Conservation (phyloP, 2,797 vertebrate genomes). For the Coregonus ussuriensis region DNA sequence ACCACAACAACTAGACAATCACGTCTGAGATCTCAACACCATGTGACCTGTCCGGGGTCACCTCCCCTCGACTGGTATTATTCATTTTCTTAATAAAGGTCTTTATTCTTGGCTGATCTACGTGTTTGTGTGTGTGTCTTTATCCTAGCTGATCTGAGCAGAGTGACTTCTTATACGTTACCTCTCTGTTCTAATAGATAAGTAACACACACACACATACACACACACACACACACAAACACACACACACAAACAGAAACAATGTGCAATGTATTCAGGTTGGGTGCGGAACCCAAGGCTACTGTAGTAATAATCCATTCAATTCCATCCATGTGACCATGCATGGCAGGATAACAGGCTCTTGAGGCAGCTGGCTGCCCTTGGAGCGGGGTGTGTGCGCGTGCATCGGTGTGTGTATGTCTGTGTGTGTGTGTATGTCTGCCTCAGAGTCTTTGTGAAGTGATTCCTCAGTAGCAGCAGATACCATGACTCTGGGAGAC, state of each 20-base stretch:
- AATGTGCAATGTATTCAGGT: too few relatives aligned
- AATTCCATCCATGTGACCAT: conserved; percentile 50
- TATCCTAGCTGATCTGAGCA: conserved; percentile 35
- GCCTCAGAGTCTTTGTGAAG: conserved; percentile 14
- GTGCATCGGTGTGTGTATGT: conserved; percentile 5
- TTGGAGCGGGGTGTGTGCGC: conserved; percentile 47
- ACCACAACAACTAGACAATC: conserved; percentile 40
- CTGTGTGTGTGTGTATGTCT: conserved; percentile 6
- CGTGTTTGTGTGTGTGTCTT: not conserved
- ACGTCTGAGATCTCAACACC: conserved; percentile 25
- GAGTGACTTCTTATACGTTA: conserved; percentile 49
- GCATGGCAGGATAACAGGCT: conserved; percentile 3
- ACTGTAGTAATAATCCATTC: too few relatives aligned
- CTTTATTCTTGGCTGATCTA: conserved; percentile 51
- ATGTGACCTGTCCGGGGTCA: conserved; percentile 52
- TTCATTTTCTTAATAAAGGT: conserved; percentile 62
- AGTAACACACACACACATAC: not conserved
- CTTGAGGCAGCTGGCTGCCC: conserved; percentile 54
- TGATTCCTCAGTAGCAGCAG: conserved; percentile 24
- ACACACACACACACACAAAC: too few relatives aligned
- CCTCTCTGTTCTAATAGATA: conserved; percentile 55
- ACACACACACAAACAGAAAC: too few relatives aligned
- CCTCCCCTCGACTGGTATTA: conserved; percentile 50
- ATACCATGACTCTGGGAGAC: conserved; percentile 29
- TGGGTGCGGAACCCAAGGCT: too few relatives aligned